Evolutionary conservation across 2,797 vertebrate genomes (phyloP).

Genomic region (Onychomys torridus): DNA sequence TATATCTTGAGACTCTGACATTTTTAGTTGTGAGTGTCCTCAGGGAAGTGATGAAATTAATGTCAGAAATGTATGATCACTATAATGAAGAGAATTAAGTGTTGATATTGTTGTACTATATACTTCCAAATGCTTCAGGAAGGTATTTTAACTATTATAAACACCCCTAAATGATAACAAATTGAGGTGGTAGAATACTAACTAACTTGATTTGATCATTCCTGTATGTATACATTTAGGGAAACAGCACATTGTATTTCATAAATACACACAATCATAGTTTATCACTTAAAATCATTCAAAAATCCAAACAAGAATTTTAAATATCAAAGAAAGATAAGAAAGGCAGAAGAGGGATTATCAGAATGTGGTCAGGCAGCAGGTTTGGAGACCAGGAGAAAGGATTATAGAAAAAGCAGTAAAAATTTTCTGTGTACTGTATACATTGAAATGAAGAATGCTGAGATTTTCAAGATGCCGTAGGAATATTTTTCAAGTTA

Average conservation of each 20-base stretch:
- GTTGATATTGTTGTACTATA: background rate
- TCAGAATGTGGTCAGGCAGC: background rate
- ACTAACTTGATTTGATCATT: background rate
- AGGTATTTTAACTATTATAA: background rate
- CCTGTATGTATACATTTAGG: background rate
- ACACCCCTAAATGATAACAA: background rate
- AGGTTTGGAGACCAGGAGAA: background rate
- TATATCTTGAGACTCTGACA: background rate
- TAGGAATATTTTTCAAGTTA: background rate
- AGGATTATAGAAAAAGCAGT: background rate
- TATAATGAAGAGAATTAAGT: background rate
- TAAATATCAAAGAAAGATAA: background rate
- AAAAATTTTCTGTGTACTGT: background rate
- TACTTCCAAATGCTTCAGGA: background rate
- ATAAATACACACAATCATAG: background rate
- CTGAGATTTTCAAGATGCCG: background rate
- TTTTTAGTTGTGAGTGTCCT: background rate
- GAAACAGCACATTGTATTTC: background rate
- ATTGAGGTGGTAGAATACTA: background rate
- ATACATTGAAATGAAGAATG: background rate
- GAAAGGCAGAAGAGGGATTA: background rate
- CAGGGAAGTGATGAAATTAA: slow-evolving; percentile 7
- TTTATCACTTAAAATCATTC: background rate
- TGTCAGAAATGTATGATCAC: background rate
- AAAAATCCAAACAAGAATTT: background rate